Evolutionary conservation across 2,113 vertebrate genomes (phyloP).

Genomic region (Numenius arquata): DNA sequence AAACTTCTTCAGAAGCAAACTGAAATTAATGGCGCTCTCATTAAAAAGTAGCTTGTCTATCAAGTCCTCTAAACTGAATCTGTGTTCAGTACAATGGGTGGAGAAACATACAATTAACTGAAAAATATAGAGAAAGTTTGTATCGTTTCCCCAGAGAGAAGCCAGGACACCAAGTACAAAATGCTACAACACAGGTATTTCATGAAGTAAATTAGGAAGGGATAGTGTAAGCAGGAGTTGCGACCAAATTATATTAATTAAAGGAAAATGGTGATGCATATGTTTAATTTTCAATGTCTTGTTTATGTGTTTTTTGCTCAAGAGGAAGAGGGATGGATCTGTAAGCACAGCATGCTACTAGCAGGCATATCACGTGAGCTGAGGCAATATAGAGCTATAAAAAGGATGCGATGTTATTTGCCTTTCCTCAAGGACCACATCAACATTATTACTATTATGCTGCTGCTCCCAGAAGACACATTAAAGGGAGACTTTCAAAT

Average conservation of each 20-base stretch:
- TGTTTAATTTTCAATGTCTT: neutral
- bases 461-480: neutral
- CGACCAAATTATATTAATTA: neutral
- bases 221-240: neutral
- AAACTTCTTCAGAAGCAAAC: neutral
- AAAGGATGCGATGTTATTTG: neutral
- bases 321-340: neutral
- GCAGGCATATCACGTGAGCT: neutral
- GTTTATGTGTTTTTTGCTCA: neutral
- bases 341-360: neutral
- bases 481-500: neutral
- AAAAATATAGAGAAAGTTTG: neutral
- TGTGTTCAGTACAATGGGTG: neutral
- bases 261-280: neutral
- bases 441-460: neutral
- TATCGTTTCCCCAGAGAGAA: neutral
- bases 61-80: neutral
- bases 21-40: neutral
- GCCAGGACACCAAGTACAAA: neutral
- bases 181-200: neutral
- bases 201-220: neutral
- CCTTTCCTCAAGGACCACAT: neutral
- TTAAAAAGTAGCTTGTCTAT: neutral
- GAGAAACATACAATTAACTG: neutral
- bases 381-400: neutral